A percentile compares a stretch with the other conserved stretches of the same genome.
These are phyloP conservation scores for Zosterops lateralis DNA, from an alignment of 2,113 vertebrate genomes.

Conservation along the genomic window DNA sequence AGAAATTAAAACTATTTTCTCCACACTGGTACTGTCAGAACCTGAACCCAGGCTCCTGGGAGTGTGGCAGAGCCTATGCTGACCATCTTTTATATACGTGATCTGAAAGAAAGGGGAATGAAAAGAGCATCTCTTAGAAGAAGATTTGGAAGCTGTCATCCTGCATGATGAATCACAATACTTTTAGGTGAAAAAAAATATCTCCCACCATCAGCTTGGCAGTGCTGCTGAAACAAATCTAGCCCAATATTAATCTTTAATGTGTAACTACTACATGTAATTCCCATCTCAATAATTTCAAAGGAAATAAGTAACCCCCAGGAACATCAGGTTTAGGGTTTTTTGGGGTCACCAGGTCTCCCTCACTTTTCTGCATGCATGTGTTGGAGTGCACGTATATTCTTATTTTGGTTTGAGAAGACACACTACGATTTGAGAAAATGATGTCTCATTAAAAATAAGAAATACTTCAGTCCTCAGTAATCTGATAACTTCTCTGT, in stretches of 20 bases:
- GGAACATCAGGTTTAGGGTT: background rate
- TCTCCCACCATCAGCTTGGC: background rate
- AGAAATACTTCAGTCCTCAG: background rate
- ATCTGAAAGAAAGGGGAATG: background rate
- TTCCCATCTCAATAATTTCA: background rate
- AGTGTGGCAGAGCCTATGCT: background rate
- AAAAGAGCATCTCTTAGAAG: background rate
- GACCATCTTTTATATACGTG: accelerated
- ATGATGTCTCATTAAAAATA: background rate
- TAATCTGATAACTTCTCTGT: background rate
- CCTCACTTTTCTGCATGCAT: background rate
- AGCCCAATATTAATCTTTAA: background rate
- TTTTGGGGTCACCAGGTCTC: background rate
- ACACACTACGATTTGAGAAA: background rate
- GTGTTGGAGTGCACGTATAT: background rate
- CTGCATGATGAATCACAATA: background rate
- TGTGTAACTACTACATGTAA: background rate
- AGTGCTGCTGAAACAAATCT: background rate
- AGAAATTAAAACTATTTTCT: background rate
- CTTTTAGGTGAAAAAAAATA: background rate
- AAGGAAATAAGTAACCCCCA: background rate
- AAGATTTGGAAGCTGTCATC: background rate
- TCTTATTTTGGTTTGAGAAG: background rate
- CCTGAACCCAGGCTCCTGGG: background rate
- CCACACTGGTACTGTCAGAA: background rate